Evolutionary conservation across 2,888 invertebrate species (phyloP).

Genomic region (Leucozona laternaria): DNA sequence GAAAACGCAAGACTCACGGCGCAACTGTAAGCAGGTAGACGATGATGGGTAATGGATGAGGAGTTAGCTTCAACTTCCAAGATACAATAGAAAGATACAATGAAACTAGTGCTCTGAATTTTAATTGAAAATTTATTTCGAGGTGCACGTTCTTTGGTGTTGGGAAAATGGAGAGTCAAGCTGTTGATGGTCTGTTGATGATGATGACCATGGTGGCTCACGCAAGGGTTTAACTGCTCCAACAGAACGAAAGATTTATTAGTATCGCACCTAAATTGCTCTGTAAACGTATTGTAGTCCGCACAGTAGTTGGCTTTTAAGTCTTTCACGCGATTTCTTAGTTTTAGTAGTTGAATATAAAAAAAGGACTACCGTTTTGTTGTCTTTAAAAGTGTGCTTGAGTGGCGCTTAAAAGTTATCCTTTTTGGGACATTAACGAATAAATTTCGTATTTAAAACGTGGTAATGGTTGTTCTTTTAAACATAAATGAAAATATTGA

Average conservation of each 20-base stretch:
- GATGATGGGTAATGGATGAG: conserved; percentile 16
- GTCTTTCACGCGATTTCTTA: conserved; percentile 42
- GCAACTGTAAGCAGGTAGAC: background rate
- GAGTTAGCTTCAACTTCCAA: conserved; percentile 27
- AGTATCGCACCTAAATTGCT: conserved; percentile 69
- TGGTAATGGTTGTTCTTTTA: conserved; percentile 52
- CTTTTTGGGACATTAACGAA: too few relatives aligned
- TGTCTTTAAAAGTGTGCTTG: conserved; percentile 4
- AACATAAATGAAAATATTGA: background rate
- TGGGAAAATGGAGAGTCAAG: conserved; percentile 1
- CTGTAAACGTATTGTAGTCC: conserved; percentile 59
- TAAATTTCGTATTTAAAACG: conserved; percentile 41
- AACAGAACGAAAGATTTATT: conserved; percentile 65
- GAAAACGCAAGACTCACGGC: conserved; percentile 41
- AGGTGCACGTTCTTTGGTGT: conserved; percentile 37
- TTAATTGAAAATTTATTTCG: conserved; percentile 48
- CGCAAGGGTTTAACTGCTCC: conserved; percentile 64
- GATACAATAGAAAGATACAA: conserved; percentile 26
- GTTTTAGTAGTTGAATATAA: conserved; percentile 5
- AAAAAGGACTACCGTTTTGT: conserved; percentile 44
- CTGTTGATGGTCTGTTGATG: conserved; percentile 23
- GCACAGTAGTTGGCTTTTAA: conserved; percentile 55
- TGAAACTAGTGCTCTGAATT: conserved; percentile 54
- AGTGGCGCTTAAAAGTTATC: conserved; percentile 34
- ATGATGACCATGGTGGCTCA: conserved; percentile 33